These are phyloP conservation scores for Liasis olivaceus DNA, from an alignment of 2,797 vertebrate genomes.

Conservation along the genomic window DNA sequence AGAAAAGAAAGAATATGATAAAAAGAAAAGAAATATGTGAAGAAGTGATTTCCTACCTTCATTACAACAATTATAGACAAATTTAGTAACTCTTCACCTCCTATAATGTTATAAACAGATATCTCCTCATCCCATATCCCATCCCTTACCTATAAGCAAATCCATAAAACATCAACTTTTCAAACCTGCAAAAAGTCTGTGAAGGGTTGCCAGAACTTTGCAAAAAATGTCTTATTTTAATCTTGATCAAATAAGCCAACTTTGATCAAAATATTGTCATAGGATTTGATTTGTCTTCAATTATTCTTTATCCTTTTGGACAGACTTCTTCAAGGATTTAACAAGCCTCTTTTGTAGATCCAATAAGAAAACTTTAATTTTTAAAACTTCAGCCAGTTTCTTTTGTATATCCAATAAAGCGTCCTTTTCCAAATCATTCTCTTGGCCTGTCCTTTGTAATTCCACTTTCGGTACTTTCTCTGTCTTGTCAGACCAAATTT, in stretches of 20 bases:
- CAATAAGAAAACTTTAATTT: not conserved
- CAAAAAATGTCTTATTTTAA: not conserved
- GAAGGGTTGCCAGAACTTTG: not conserved
- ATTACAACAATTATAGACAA: not conserved
- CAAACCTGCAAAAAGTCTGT: not conserved
- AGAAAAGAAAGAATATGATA: not conserved
- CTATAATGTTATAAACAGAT: not conserved
- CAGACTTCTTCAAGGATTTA: not conserved
- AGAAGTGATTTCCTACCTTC: not conserved
- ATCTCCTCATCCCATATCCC: not conserved
- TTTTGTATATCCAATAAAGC: not conserved
- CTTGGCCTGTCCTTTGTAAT: not conserved
- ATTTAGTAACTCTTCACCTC: not conserved
- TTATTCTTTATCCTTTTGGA: not conserved
- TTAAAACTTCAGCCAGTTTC: not conserved
- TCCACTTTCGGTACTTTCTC: not conserved
- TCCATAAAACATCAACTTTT: not conserved
- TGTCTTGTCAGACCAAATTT: not conserved
- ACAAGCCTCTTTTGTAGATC: not conserved
- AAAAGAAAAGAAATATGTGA: not conserved
- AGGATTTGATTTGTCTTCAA: not conserved
- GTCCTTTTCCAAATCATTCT: not conserved
- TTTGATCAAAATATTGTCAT: not conserved
- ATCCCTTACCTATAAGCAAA: not conserved
- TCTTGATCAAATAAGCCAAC: not conserved